Conservation (phyloP, 2,888 invertebrate species). For the Strigamia transsilvanica region DNA sequence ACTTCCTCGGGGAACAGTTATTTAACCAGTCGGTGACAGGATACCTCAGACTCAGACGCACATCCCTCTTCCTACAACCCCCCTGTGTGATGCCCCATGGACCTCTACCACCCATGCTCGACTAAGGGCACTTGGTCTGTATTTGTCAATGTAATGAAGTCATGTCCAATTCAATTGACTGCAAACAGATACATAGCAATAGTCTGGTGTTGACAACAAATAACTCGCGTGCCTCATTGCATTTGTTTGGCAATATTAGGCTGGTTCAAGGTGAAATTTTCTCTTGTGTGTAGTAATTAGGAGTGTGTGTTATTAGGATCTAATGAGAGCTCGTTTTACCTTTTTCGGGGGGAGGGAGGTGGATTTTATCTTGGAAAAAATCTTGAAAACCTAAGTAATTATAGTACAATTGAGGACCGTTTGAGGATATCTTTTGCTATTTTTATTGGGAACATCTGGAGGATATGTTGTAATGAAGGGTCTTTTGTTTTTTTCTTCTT, state of each 20-base stretch:
- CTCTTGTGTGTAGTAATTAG: background rate
- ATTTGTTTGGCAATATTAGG: background rate
- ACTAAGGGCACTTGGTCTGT: slow-evolving; percentile 24
- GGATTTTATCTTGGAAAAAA: slow-evolving; percentile 17
- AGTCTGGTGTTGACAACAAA: slow-evolving; percentile 5
- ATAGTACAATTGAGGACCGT: slow-evolving; percentile 27
- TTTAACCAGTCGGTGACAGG: slow-evolving; percentile 44
- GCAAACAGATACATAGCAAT: background rate
- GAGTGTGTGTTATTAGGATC: background rate
- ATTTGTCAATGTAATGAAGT: slow-evolving; percentile 42
- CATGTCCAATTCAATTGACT: slow-evolving; percentile 39
- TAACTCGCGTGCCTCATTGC: slow-evolving; percentile 24
- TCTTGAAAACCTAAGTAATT: slow-evolving; percentile 38
- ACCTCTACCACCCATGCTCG: slow-evolving; percentile 7
- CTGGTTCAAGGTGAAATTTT: background rate
- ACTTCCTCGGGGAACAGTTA: slow-evolving; percentile 42
- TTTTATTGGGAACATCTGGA: slow-evolving; percentile 39
- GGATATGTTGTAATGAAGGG: slow-evolving; percentile 28
- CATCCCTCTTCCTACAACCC: slow-evolving; percentile 8
- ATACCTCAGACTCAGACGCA: slow-evolving; percentile 2
- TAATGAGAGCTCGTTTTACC: background rate
- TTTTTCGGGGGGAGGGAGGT: background rate
- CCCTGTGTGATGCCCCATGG: background rate
- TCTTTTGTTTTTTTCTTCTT: background rate
- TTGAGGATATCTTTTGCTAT: slow-evolving; percentile 33